Conservation (phyloP, 2,113 vertebrate species). For the Xenopus borealis region DNA sequence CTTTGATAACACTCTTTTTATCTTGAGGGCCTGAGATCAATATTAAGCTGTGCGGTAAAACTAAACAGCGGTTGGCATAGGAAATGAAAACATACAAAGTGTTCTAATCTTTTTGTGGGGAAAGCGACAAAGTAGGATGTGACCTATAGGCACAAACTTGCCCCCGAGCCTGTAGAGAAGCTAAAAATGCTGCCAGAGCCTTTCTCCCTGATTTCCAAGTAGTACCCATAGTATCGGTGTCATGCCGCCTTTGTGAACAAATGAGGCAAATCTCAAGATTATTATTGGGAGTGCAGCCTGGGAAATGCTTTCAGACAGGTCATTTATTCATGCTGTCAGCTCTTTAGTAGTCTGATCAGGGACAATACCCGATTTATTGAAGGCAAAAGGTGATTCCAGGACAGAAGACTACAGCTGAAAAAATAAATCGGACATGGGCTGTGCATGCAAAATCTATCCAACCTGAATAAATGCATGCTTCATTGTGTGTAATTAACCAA, state of each 20-base stretch:
- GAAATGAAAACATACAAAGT: too few species aligned
- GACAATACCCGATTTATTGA: slow-evolving; percentile 37
- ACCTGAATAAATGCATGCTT: background rate
- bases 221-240: slow-evolving; percentile 34
- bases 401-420: slow-evolving; percentile 25
- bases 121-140: background rate
- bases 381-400: slow-evolving; percentile 32
- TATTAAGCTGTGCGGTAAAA: too few species aligned
- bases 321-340: slow-evolving; percentile 39
- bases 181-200: background rate
- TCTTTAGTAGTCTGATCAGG: slow-evolving; percentile 22
- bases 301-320: slow-evolving; percentile 18
- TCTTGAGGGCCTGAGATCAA: too few species aligned
- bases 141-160: background rate
- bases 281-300: slow-evolving; percentile 17
- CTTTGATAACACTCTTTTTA: too few species aligned
- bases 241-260: slow-evolving; percentile 16
- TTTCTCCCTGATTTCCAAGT: background rate
- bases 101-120: background rate
- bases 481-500: background rate
- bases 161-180: background rate
- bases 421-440: slow-evolving; percentile 22
- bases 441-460: slow-evolving; percentile 12
- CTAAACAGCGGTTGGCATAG: too few species aligned
- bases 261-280: slow-evolving; percentile 28